Conservation (phyloP, 2,113 vertebrate genomes). For the Oriolus oriolus region DNA sequence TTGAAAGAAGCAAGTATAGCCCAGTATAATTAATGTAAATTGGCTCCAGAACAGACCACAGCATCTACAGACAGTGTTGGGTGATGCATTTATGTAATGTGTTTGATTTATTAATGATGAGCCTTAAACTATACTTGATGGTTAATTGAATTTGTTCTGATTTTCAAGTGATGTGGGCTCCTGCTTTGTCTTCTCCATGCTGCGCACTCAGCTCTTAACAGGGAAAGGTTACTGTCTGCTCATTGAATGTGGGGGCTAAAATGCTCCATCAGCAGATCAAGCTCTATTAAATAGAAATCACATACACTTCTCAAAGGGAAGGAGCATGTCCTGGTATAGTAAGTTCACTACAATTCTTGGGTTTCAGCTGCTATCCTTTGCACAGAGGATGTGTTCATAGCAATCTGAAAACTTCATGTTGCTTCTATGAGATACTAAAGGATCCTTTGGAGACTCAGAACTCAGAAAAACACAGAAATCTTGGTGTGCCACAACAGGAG, state of each 20-base stretch:
- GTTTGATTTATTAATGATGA: conserved; percentile 11
- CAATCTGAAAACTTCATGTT: neutral
- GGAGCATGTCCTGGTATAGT: neutral
- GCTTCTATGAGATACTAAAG: neutral
- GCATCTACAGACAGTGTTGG: neutral
- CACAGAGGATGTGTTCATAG: neutral
- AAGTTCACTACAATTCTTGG: neutral
- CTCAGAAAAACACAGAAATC: neutral
- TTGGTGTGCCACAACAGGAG: neutral
- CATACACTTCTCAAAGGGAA: neutral
- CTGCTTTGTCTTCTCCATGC: neutral
- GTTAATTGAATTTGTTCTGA: conserved; percentile 1
- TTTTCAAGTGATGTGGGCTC: neutral
- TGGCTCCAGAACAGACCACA: neutral
- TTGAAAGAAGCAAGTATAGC: neutral
- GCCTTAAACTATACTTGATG: neutral
- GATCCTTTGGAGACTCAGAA: neutral
- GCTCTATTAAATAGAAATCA: neutral
- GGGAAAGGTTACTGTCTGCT: neutral
- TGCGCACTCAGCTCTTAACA: neutral
- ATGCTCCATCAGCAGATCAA: neutral
- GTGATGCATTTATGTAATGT: neutral
- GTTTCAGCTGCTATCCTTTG: neutral
- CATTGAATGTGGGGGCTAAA: neutral
- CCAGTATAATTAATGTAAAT: neutral